Evolutionary conservation across 2,113 vertebrate genomes (phyloP).

Genomic region (Apteryx mantelli): DNA sequence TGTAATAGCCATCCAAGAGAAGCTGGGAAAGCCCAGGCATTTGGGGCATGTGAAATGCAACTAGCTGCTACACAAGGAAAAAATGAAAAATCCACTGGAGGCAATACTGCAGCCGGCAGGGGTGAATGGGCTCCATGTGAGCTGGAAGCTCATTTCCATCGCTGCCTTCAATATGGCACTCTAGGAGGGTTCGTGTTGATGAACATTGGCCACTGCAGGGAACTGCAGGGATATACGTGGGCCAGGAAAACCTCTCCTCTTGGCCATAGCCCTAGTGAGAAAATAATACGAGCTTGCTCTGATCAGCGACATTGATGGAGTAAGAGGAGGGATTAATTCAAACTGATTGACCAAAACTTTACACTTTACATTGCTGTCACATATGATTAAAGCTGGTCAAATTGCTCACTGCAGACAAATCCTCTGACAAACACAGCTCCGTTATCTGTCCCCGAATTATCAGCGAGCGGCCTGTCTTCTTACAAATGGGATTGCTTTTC

Average conservation of each 20-base stretch:
- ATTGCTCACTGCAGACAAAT: conserved; percentile 4
- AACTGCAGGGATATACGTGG: not conserved
- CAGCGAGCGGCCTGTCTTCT: not conserved
- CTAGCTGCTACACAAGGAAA: not conserved
- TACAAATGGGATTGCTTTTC: not conserved
- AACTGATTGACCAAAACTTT: conserved; percentile 52
- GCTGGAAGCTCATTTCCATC: not conserved
- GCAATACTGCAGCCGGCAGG: not conserved
- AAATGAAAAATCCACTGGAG: not conserved
- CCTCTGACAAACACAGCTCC: not conserved
- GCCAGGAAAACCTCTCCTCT: not conserved
- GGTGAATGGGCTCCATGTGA: not conserved
- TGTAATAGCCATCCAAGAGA: conserved; percentile 1
- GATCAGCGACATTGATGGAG: conserved; percentile 10
- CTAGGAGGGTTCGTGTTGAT: not conserved
- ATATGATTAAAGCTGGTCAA: conserved; percentile 45
- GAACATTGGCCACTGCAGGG: not conserved
- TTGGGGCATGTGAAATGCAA: not conserved
- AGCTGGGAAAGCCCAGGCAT: not conserved
- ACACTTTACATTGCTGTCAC: conserved; percentile 40
- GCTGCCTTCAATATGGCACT: fast-evolving
- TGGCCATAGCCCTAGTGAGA: not conserved
- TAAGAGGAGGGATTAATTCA: conserved; percentile 46
- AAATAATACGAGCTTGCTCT: not conserved
- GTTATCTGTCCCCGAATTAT: not conserved